Evolutionary conservation across 2,113 vertebrate species (phyloP).

Genomic region (Phainopepla nitens): DNA sequence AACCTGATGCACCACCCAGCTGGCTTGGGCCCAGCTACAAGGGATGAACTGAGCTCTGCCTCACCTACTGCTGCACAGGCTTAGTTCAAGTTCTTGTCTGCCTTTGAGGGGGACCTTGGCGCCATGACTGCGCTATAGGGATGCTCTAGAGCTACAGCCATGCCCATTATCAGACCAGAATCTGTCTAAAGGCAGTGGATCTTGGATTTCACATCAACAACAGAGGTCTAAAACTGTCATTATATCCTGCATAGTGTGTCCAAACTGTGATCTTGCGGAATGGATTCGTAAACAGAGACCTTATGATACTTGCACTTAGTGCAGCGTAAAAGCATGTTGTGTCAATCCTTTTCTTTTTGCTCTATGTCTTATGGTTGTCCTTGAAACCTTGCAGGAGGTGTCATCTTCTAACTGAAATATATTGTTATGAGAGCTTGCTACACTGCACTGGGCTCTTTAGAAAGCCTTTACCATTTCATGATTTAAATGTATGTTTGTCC

Average conservation of each 20-base stretch:
- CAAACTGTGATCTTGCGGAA: background rate
- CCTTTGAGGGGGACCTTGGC: background rate
- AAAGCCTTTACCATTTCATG: background rate
- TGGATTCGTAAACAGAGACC: background rate
- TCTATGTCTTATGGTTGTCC: background rate
- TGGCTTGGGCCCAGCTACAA: background rate
- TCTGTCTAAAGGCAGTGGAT: background rate
- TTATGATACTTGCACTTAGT: background rate
- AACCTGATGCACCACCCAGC: background rate
- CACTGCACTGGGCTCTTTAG: background rate
- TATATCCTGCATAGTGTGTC: background rate
- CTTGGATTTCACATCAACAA: background rate
- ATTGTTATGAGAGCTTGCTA: background rate
- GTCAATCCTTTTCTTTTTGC: background rate
- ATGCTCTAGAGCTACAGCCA: background rate
- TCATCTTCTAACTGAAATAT: background rate
- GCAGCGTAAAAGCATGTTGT: background rate
- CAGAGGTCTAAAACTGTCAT: background rate
- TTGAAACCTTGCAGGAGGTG: background rate
- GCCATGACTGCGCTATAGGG: background rate
- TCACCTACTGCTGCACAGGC: background rate
- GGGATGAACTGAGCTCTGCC: background rate
- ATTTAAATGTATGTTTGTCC: background rate
- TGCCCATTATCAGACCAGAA: background rate
- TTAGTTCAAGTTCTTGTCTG: background rate